A percentile compares a stretch with the other conserved stretches of the same genome.
Evolutionary conservation across 2,888 invertebrate genomes (phyloP).

Genomic region (Oasisia sp.): DNA sequence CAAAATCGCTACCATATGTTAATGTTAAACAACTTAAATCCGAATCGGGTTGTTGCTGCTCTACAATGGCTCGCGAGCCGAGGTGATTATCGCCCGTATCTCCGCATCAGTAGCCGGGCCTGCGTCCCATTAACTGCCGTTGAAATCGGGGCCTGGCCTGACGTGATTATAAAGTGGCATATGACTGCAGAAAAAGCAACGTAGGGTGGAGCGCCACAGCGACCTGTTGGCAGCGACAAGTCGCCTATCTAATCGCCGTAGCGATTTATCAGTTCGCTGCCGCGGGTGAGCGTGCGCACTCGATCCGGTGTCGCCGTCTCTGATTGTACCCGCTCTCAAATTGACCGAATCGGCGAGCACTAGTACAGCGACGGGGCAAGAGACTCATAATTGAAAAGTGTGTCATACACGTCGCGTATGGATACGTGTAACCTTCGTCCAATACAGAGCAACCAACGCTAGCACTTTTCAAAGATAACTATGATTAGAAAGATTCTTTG

Average conservation of each 20-base stretch:
- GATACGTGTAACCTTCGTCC: too few species aligned
- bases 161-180: conserved; percentile 10
- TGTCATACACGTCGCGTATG: too few species aligned
- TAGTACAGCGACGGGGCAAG: background rate
- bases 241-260: conserved; percentile 6
- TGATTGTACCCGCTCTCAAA: background rate
- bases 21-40: background rate
- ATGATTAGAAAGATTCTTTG: too few species aligned
- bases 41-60: background rate
- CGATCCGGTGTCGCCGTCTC: conserved; percentile 13
- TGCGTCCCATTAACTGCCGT: background rate
- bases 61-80: background rate
- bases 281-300: background rate
- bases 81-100: background rate
- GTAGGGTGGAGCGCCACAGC: background rate
- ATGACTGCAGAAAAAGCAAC: background rate
- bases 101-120: background rate
- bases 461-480: too few species aligned
- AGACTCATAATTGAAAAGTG: too few species aligned
- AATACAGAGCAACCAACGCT: too few species aligned
- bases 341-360: background rate
- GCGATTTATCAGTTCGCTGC: conserved; percentile 1
- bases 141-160: background rate
- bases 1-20: background rate
- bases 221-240: background rate